phyloP scores from a whole-genome alignment of 2,113 vertebrate species.

The Vombatus ursinus region DNA sequence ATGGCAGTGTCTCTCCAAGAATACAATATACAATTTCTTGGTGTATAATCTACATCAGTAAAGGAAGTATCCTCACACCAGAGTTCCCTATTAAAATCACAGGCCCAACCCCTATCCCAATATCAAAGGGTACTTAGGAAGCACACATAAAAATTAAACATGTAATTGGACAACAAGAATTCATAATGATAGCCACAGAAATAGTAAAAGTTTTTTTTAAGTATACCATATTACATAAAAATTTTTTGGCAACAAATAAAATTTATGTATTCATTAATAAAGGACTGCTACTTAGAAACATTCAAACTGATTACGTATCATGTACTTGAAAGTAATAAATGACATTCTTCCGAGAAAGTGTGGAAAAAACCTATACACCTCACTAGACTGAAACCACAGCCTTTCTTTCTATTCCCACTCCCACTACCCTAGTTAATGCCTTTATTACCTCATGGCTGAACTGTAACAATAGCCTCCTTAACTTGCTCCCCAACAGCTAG shows the following conservation, averaged over 20 bases:
- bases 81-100: neutral
- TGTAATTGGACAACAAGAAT: neutral
- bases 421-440: neutral
- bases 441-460: constrained; percentile 19
- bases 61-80: neutral
- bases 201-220: neutral
- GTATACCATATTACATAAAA: neutral
- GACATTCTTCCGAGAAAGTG: neutral
- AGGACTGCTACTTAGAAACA: neutral
- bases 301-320: neutral
- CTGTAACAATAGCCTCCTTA: neutral
- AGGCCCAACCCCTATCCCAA: neutral
- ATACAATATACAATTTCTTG: neutral
- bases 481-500: neutral
- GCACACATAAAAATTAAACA: neutral
- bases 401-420: constrained; percentile 18
- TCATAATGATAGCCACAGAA: neutral
- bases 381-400: neutral
- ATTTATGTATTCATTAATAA: neutral
- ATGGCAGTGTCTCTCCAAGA: neutral
- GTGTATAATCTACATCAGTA: neutral
- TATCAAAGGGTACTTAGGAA: neutral
- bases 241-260: neutral
- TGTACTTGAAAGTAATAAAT: neutral
- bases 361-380: neutral